Percentiles rank a stretch among this genome's conserved stretches.
These are phyloP conservation scores for Eubasilissa regina DNA, from an alignment of 1,140 invertebrate species.

Conservation along the genomic window DNA sequence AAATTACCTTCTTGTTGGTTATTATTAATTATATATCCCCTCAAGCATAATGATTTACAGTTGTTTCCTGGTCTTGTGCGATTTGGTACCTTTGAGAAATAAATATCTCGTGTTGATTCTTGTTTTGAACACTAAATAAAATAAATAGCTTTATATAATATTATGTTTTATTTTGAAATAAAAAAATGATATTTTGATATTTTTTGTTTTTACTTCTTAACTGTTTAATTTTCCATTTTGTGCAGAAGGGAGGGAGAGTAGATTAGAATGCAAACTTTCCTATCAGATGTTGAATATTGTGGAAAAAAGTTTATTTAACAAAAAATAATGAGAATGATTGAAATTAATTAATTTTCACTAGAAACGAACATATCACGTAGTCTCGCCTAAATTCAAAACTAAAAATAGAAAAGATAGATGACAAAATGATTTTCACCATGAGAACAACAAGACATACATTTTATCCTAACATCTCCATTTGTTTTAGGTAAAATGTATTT, in stretches of 20 bases:
- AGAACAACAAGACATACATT: too few species aligned
- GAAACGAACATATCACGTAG: too few species aligned
- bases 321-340: too few species aligned
- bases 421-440: too few species aligned
- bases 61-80: neutral
- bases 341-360: too few species aligned
- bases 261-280: too few species aligned
- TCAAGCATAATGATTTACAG: neutral
- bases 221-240: neutral
- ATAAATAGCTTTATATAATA: conserved; percentile 34
- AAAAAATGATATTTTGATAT: conserved; percentile 12
- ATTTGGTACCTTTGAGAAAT: neutral
- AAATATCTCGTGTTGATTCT: neutral
- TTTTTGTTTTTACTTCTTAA: conserved; percentile 9
- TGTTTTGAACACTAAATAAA: neutral
- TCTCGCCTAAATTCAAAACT: too few species aligned
- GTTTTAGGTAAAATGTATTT: too few species aligned
- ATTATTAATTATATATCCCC: neutral
- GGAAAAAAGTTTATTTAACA: too few species aligned
- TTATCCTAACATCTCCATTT: too few species aligned
- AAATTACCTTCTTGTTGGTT: conserved; percentile 19
- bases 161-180: conserved; percentile 37
- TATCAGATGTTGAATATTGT: too few species aligned
- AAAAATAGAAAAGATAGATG: too few species aligned
- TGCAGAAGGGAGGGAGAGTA: neutral